Percentiles rank a stretch among this genome's conserved stretches.
Conservation (phyloP, 2,113 vertebrate genomes). For the Corydoras sp. region DNA sequence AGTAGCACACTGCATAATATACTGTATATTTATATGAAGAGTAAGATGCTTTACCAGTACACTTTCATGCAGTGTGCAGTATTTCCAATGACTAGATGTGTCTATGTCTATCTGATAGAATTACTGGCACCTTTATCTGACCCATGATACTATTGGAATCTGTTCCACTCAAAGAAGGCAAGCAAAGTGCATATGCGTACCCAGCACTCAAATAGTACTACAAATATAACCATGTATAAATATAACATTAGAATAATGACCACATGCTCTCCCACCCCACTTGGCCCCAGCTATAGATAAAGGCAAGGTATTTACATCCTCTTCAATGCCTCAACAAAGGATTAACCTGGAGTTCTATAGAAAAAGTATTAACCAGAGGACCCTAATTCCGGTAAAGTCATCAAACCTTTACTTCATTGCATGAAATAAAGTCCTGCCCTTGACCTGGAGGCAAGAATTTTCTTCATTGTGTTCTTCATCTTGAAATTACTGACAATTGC, state of each 20-base stretch:
- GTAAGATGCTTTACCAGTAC: no score
- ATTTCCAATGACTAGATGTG: no score
- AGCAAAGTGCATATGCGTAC: no score
- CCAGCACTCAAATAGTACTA: no score
- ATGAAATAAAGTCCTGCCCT: slow-evolving; percentile 6
- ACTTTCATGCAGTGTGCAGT: no score
- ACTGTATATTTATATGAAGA: no score
- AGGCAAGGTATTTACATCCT: slow-evolving; percentile 50
- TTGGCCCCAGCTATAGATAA: slow-evolving; percentile 27
- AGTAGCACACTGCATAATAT: no score
- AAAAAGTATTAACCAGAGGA: slow-evolving; percentile 51
- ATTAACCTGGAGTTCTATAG: slow-evolving; percentile 57
- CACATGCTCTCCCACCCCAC: slow-evolving; percentile 1
- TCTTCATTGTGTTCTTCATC: slow-evolving; percentile 1
- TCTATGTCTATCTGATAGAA: no score
- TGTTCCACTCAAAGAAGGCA: no score
- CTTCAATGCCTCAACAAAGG: slow-evolving; percentile 42
- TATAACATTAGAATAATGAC: not conserved
- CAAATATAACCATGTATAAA: no score
- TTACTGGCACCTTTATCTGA: no score
- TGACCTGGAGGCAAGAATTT: not conserved
- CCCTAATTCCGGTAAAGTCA: slow-evolving; percentile 44
- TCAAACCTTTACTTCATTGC: slow-evolving; percentile 36
- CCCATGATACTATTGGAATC: no score
- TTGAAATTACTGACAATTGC: slow-evolving; percentile 15